Percentiles rank a stretch among this genome's conserved stretches.
These are phyloP conservation scores for Mesembrinibis cayennensis DNA, from an alignment of 2,113 vertebrate species.

Conservation along the genomic window DNA sequence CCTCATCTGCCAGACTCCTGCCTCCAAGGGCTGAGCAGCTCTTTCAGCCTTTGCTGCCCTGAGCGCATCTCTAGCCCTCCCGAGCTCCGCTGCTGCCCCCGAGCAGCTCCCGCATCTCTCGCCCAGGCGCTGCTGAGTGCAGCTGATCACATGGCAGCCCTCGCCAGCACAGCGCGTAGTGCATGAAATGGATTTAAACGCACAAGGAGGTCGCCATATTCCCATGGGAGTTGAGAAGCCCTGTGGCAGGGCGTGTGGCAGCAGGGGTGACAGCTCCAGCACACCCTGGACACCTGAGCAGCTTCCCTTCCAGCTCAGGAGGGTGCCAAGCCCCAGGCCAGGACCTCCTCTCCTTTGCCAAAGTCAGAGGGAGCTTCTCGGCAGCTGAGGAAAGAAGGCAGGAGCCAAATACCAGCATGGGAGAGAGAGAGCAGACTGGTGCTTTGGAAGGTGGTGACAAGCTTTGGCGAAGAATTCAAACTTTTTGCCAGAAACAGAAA, in stretches of 20 bases:
- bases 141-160: background rate
- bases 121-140: background rate
- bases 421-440: background rate
- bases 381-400: background rate
- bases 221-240: background rate
- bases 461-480: background rate
- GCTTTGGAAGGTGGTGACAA: slow-evolving; percentile 15
- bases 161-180: background rate
- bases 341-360: background rate
- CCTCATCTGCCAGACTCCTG: background rate
- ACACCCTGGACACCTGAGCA: background rate
- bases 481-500: slow-evolving; percentile 25
- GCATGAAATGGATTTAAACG: background rate
- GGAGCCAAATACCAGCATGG: slow-evolving; percentile 25
- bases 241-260: background rate
- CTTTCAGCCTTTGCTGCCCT: background rate
- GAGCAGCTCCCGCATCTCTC: background rate
- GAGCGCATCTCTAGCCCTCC: rapidly evolving
- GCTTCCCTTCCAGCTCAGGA: background rate
- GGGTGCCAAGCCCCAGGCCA: background rate
- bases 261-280: background rate
- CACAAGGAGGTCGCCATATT: background rate
- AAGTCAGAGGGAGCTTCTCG: background rate
- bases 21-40: background rate
- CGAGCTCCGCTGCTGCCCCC: rapidly evolving